Evolutionary conservation across 2,113 vertebrate species (phyloP), one percentile per base, ranked within the genome.

Genomic region (Hippolais icterina): DNA sequence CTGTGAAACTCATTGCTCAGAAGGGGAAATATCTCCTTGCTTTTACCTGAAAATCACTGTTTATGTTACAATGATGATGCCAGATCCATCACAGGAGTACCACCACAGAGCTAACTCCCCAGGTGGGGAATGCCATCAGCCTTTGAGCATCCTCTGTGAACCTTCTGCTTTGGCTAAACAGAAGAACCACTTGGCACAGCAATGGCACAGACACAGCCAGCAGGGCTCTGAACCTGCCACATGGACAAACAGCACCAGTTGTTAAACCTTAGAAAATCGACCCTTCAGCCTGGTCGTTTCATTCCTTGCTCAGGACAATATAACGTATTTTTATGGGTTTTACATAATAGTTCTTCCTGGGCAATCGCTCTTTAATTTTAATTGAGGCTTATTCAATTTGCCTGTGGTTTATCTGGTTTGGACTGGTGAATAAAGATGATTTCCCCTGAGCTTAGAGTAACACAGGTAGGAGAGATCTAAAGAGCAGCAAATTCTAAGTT

Each of bases 371-470:
- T n/a, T 64, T 50, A 47, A 60, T 64, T 80, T 93, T 42, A n/a
- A 78, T 13, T 28, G 15, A 82, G 41, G 47, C 46, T 87, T 56
- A 64, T 16, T 78, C 44, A 37, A 56, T 52, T 64, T 31, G 29
- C 19, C 37, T 87, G 66, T 52, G 12, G 35, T 56, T 93, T 60
- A 68, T 68, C 35, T 41, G 44, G 15, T 82, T 69, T n/a, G 74
- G 29, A 46, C 12, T 39, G 53, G n/a, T 14, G 18, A 75, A 77
- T 9, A 50, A 11, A 23, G 35, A 63, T 0, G 0, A 37, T 33
- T 57, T 92, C 57, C 74, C 71, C 63, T 20, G 19, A 74, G 29
- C 21, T 85, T 47, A 31, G 35, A 60, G 35, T 21, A 47, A 42
- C 42, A 29, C 28, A 64, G 13, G 42, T 15, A 85, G 59, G 72